These are phyloP conservation scores for Micrasema longulum DNA, from an alignment of 1,140 invertebrate genomes.

Conservation along the genomic window DNA sequence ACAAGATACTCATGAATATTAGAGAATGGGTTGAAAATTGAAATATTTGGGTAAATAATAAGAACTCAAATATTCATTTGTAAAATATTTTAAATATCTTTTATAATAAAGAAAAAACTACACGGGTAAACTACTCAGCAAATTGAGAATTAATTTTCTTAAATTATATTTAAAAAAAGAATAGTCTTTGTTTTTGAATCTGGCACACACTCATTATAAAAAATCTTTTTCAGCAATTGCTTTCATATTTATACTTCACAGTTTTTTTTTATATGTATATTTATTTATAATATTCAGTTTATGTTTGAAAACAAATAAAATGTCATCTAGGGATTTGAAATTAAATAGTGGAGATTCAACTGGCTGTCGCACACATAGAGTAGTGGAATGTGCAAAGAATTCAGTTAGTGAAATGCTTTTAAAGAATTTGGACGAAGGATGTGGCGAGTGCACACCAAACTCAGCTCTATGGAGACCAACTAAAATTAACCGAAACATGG, in stretches of 20 bases:
- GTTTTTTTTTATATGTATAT: too few relatives aligned
- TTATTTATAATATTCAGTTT: conserved; percentile 8
- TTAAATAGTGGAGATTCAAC: conserved; percentile 23
- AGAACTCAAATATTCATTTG: too few relatives aligned
- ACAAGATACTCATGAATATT: too few relatives aligned
- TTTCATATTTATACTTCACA: too few relatives aligned
- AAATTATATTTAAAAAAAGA: neutral
- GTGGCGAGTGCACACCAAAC: conserved; percentile 8
- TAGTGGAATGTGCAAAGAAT: conserved; percentile 1
- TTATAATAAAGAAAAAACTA: too few relatives aligned
- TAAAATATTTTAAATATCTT: too few relatives aligned
- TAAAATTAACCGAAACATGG: conserved; percentile 9
- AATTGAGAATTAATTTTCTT: neutral
- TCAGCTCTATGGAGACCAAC: conserved; percentile 9
- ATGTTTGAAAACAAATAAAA: neutral
- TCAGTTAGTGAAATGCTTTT: conserved; percentile 1
- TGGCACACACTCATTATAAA: neutral
- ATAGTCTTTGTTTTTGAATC: conserved; percentile 1
- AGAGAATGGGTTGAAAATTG: too few relatives aligned
- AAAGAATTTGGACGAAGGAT: conserved; percentile 8
- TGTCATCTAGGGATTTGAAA: conserved; percentile 17
- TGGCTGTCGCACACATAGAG: conserved; percentile 8
- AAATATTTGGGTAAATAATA: too few relatives aligned
- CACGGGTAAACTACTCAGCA: too few relatives aligned
- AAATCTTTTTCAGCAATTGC: neutral